Base-by-base conservation (phyloP, 2,797 vertebrate genomes). In the Coregonus ussuriensis region DNA sequence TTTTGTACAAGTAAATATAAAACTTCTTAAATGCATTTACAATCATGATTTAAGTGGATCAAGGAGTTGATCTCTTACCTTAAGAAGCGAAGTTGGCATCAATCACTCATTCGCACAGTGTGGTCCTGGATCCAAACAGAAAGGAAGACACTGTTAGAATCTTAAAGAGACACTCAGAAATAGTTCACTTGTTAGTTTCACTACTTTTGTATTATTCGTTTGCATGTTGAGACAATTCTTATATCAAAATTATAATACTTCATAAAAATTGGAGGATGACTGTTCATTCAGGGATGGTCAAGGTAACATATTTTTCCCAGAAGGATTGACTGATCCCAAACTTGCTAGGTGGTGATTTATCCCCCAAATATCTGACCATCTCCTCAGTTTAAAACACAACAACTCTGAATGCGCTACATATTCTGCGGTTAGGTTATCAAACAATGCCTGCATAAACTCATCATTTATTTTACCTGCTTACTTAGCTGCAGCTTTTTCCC, bases 61-160 rank as follows among this genome's bases (percentile, higher is more conserved):
- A 47, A n/a, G 52, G 63, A 72, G 25, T 33, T 6, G 25, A 51
- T 1, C 4, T 0, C 82, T 92, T 89, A 95, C 94, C 94, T 93
- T 90, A 89, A 90, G 86, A 89, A 88, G 85, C 87, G 87, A 85
- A 86, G 87, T 84, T 90, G 81, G 88, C 88, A 94, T 95, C 91
- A 94, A 88, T 93, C 90, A 93, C 91, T 94, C 94, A 95, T 95
- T 92, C 93, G 94, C 91, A 89, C 91, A 88, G 83, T 31, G 80
- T 89, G 77, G 81, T 86, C 89, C 92, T 93, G 13, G 4, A 84
- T 80, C 76, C 35, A 84, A 82, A 84, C 4, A 73, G 29, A 78
- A 31, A 78, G 15, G 1, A 70, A 47, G 35, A 14, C 25, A 70
- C 37, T 2, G 15, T 69, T n/a, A 41, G 6, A 18, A 68, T 18